phyloP scores from a whole-genome alignment of 2,888 invertebrate genomes.

The Leptinotarsa tumamoca region DNA sequence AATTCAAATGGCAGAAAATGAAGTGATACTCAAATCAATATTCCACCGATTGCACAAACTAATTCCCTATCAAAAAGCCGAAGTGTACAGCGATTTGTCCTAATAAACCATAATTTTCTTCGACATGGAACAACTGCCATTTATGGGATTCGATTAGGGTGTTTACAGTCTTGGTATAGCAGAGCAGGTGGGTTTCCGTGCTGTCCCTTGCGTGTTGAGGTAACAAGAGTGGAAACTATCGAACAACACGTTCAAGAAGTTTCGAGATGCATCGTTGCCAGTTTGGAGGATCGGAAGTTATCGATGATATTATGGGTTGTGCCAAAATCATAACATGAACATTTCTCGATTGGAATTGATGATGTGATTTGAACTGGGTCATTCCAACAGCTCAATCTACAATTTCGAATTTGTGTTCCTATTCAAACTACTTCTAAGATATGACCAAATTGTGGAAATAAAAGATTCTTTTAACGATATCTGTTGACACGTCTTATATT shows the following conservation, averaged over 20 bases:
- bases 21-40: not conserved
- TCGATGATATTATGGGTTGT: not conserved
- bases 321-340: no score
- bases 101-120: constrained; percentile 19
- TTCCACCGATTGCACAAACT: not conserved
- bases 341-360: no score
- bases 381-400: no score
- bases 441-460: no score
- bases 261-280: constrained; percentile 5
- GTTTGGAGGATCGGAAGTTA: not conserved
- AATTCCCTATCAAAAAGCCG: not conserved
- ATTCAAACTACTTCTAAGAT: no score
- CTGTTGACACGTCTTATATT: no score
- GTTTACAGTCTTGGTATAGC: constrained; percentile 14
- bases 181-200: constrained; percentile 25
- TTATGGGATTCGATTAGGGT: constrained; percentile 21
- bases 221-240: constrained; percentile 30
- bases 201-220: constrained; percentile 25
- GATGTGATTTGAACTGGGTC: no score
- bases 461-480: no score
- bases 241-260: constrained; percentile 29
- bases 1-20: no score
- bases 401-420: no score
- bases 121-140: constrained; percentile 16
- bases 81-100: constrained; percentile 12